Evolutionary conservation across 2,888 invertebrate species (phyloP).

Genomic region (Encarsia formosa): DNA sequence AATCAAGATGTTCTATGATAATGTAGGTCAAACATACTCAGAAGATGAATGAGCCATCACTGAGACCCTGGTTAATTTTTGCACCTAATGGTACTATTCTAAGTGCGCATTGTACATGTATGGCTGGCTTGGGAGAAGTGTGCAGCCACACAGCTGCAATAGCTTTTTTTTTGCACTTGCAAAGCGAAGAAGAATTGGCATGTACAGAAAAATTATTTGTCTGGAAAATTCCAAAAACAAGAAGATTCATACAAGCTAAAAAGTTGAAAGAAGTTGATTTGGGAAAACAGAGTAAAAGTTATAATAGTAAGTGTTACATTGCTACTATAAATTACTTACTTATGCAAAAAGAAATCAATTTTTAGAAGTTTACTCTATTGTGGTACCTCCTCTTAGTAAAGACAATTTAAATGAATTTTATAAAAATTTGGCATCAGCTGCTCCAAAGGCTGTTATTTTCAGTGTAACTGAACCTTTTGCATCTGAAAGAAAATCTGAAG

Average conservation of each 20-base stretch:
- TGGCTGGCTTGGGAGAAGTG: constrained; percentile 1
- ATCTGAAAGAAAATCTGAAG: background rate
- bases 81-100: background rate
- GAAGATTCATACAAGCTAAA: background rate
- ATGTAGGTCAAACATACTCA: constrained; percentile 2
- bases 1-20: too few species aligned
- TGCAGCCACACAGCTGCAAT: constrained; percentile 5
- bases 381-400: too few species aligned
- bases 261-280: background rate
- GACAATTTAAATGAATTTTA: background rate
- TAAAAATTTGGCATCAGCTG: background rate
- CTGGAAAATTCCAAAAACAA: background rate
- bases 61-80: constrained; percentile 1
- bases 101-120: constrained; percentile 2
- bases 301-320: background rate
- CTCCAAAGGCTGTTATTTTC: background rate
- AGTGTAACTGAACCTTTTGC: constrained; percentile 2
- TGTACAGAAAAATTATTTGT: constrained; percentile 4
- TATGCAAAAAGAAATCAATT: background rate
- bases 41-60: background rate
- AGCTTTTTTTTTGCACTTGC: background rate
- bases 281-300: background rate
- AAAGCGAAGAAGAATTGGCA: background rate
- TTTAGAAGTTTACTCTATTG: too few species aligned
- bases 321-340: too few species aligned